Evolutionary conservation across 2,113 vertebrate genomes (phyloP).

Genomic region (Trematocara variabile): DNA sequence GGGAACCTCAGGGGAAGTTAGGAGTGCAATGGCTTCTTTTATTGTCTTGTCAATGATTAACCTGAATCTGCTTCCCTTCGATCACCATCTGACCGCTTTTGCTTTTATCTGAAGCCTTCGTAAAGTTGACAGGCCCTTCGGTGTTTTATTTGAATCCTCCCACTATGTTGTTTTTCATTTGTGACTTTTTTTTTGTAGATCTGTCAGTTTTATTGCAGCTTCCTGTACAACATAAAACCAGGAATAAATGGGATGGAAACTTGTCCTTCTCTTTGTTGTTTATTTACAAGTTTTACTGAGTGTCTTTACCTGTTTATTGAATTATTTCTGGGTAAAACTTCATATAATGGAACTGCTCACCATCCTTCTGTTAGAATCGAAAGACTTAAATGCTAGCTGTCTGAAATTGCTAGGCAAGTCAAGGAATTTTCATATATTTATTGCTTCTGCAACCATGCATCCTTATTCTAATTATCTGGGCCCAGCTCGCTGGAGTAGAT

Average conservation of each 20-base stretch:
- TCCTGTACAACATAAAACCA: constrained; percentile 49
- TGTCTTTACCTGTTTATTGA: background rate
- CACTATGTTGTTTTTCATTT: background rate
- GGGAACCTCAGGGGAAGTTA: constrained; percentile 59
- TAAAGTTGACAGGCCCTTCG: background rate
- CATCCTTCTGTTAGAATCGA: background rate
- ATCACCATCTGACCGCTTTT: constrained; percentile 16
- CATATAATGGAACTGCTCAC: background rate
- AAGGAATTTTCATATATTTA: background rate
- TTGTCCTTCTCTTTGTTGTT: background rate
- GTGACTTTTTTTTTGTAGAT: constrained; percentile 11
- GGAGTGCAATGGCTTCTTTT: constrained; percentile 37
- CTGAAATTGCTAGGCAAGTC: background rate
- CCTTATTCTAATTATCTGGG: background rate
- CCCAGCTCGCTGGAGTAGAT: background rate
- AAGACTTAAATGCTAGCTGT: background rate
- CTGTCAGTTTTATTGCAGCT: constrained; percentile 49
- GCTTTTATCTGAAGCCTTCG: constrained; percentile 35
- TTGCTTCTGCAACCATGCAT: background rate
- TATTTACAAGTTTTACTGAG: background rate
- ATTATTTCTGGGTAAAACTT: background rate
- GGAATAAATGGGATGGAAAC: constrained; percentile 56
- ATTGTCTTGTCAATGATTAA: constrained; percentile 34
- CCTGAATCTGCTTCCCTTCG: constrained; percentile 31
- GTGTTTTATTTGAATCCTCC: background rate